These are phyloP conservation scores for Paraplagusia blochii DNA, from an alignment of 2,113 vertebrate species.

Conservation along the genomic window DNA sequence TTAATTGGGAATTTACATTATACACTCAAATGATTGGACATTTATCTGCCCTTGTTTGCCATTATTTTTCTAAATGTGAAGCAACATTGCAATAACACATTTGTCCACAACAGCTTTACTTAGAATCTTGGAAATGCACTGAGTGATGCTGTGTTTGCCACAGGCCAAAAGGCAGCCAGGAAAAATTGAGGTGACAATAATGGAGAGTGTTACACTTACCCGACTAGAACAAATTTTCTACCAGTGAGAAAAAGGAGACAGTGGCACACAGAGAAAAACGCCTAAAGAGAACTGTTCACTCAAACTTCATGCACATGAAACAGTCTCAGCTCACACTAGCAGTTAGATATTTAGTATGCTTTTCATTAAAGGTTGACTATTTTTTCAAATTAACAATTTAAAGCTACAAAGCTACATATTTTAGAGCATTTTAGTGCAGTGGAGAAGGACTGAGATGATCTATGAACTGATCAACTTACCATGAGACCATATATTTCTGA, in stretches of 20 bases:
- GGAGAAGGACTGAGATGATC: neutral
- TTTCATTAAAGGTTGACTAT: neutral
- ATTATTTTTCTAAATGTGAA: no score
- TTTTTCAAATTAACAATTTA: neutral
- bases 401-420: no score
- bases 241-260: conserved; percentile 80
- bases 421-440: no score
- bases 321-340: conserved; percentile 17
- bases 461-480: conserved; percentile 69
- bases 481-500: conserved; percentile 94
- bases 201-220: conserved; percentile 81
- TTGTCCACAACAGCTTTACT: neutral
- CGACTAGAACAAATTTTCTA: conserved; percentile 94
- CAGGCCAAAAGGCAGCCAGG: conserved; percentile 39
- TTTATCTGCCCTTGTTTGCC: no score
- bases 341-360: conserved; percentile 1
- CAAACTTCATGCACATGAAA: conserved; percentile 47
- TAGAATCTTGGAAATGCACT: conserved; percentile 78
- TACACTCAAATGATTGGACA: no score
- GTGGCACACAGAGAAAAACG: conserved; percentile 60
- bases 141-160: conserved; percentile 50
- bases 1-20: no score
- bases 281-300: conserved; percentile 51
- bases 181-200: conserved; percentile 19
- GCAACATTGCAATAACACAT: no score